Evolutionary conservation across 1,140 invertebrate genomes (phyloP).

Genomic region (Meloidogyne floridensis): DNA sequence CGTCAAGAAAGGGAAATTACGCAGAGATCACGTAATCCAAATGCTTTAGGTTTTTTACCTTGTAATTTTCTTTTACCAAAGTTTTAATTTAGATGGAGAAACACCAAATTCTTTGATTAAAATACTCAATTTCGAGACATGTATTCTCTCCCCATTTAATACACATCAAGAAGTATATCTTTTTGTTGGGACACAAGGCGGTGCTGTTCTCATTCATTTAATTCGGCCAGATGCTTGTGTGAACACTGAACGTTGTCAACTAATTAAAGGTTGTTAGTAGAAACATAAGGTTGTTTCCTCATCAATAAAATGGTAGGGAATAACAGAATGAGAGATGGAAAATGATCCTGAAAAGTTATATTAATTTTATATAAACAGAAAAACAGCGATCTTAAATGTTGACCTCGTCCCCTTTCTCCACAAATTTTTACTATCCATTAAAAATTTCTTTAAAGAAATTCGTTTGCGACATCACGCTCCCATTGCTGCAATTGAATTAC

Average conservation of each 20-base stretch:
- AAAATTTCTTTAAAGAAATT: slow-evolving; percentile 36
- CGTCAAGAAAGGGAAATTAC: slow-evolving; percentile 40
- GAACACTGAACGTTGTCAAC: slow-evolving; percentile 14
- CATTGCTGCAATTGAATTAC: slow-evolving; percentile 37
- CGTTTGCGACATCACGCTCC: slow-evolving; percentile 48
- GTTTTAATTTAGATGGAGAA: slow-evolving; percentile 39
- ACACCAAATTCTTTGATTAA: slow-evolving; percentile 36
- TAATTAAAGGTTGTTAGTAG: background rate
- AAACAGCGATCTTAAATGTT: too few relatives aligned
- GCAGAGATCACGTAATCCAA: slow-evolving; percentile 37
- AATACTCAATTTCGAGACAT: slow-evolving; percentile 26
- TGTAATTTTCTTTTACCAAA: background rate
- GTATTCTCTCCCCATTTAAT: slow-evolving; percentile 12
- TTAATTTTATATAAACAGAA: too few relatives aligned
- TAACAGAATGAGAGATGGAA: too few relatives aligned
- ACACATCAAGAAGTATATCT: slow-evolving; percentile 29
- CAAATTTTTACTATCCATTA: too few relatives aligned
- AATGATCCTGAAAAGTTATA: too few relatives aligned
- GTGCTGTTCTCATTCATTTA: slow-evolving; percentile 45
- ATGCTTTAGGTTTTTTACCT: slow-evolving; percentile 17
- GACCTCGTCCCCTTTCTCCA: too few relatives aligned
- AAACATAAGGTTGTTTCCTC: background rate
- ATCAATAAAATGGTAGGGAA: too few relatives aligned
- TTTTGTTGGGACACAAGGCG: slow-evolving; percentile 44
- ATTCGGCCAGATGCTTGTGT: slow-evolving; percentile 2